Evolutionary conservation across 2,113 vertebrate genomes (phyloP).

Genomic region (Oceanodroma tethys): DNA sequence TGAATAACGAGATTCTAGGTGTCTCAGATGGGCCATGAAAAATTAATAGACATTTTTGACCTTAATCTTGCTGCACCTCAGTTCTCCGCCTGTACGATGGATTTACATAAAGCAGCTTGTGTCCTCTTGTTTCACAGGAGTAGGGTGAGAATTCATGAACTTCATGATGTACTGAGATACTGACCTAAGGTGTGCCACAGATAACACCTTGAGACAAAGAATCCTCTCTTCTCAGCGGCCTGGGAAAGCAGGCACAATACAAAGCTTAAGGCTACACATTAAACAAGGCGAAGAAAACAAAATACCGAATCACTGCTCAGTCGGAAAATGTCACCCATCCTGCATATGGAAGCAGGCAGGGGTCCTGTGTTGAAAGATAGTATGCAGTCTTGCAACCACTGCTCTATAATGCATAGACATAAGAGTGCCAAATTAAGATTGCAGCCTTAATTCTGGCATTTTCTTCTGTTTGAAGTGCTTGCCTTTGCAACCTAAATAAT

Average conservation of each 20-base stretch:
- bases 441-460: slow-evolving; percentile 21
- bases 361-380: background rate
- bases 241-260: background rate
- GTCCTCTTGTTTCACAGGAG: background rate
- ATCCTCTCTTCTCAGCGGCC: background rate
- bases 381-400: background rate
- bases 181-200: background rate
- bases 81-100: background rate
- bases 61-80: slow-evolving; percentile 29
- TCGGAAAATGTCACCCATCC: background rate
- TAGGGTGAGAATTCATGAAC: background rate
- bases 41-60: slow-evolving; percentile 35
- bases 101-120: slow-evolving; percentile 13
- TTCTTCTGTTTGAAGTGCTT: slow-evolving; percentile 30
- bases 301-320: background rate
- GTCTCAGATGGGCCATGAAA: slow-evolving; percentile 22
- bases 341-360: background rate
- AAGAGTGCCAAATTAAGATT: slow-evolving; percentile 5
- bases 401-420: background rate
- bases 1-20: slow-evolving; percentile 12
- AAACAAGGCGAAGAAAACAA: background rate
- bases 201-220: background rate
- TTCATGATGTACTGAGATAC: background rate
- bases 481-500: slow-evolving; percentile 40
- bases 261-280: background rate